These are phyloP conservation scores for Scophthalmus maximus DNA, from an alignment of 2,113 vertebrate genomes.

Conservation along the genomic window DNA sequence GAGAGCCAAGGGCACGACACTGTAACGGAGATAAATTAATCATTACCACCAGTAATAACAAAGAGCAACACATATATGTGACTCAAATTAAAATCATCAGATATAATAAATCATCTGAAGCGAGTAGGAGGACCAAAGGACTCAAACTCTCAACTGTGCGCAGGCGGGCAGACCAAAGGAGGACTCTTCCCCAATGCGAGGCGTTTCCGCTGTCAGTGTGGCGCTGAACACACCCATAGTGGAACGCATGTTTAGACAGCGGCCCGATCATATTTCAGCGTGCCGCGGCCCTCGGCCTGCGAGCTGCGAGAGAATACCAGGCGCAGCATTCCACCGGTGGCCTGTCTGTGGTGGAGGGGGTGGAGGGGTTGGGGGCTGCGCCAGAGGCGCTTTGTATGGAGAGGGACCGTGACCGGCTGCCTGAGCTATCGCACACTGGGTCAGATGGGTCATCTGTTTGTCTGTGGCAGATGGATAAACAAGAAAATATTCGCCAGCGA, in stretches of 20 bases:
- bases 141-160: slow-evolving; percentile 1
- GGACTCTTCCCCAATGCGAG: slow-evolving; percentile 35
- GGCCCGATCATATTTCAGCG: slow-evolving; percentile 74
- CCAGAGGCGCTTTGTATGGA: slow-evolving; percentile 66
- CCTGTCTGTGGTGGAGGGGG: slow-evolving; percentile 66
- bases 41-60: slow-evolving; percentile 17
- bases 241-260: slow-evolving; percentile 73
- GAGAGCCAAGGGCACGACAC: not conserved
- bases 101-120: slow-evolving; percentile 10
- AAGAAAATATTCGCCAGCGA: slow-evolving; percentile 19
- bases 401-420: slow-evolving; percentile 42
- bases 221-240: slow-evolving; percentile 61
- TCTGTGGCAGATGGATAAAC: slow-evolving; percentile 46
- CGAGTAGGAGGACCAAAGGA: not conserved
- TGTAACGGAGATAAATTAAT: slow-evolving; percentile 14
- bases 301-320: slow-evolving; percentile 71
- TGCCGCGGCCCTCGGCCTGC: slow-evolving; percentile 50
- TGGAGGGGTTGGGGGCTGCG: slow-evolving; percentile 59
- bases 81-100: not conserved
- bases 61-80: too few relatives aligned
- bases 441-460: slow-evolving; percentile 41
- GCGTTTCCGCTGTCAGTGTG: slow-evolving; percentile 59
- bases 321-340: slow-evolving; percentile 75
- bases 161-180: not conserved
- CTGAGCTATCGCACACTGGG: slow-evolving; percentile 45